A percentile compares a stretch with the other conserved stretches of the same genome.
phyloP scores from a whole-genome alignment of 2,888 invertebrate genomes.

The Eurytoma californica region DNA sequence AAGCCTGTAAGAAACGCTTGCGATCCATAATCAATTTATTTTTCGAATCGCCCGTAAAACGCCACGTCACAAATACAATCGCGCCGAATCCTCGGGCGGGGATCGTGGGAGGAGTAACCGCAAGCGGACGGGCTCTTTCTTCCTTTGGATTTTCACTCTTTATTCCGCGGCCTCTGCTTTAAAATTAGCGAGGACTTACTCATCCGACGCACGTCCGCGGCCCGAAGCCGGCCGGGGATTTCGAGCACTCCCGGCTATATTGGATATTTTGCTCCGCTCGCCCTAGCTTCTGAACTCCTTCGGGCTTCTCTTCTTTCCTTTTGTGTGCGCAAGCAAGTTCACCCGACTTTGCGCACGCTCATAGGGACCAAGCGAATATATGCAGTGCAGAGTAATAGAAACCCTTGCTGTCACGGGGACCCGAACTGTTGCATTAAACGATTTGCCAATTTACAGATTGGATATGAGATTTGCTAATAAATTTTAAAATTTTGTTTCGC shows the following conservation, averaged over 20 bases:
- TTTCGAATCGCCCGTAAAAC: too few relatives aligned
- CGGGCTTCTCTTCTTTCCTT: neutral
- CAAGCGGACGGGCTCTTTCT: slow-evolving; percentile 3
- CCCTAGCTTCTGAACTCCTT: slow-evolving; percentile 1
- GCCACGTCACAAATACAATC: too few relatives aligned
- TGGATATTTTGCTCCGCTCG: slow-evolving; percentile 63
- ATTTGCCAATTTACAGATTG: too few relatives aligned
- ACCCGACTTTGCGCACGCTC: neutral
- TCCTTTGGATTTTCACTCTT: slow-evolving; percentile 40
- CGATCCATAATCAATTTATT: too few relatives aligned
- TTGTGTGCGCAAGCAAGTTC: neutral
- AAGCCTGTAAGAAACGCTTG: too few relatives aligned
- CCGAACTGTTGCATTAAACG: too few relatives aligned
- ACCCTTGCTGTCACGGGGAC: too few relatives aligned
- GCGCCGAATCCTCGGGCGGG: too few relatives aligned
- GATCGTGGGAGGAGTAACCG: neutral
- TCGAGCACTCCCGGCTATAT: slow-evolving; percentile 63
- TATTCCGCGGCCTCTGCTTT: slow-evolving; percentile 46
- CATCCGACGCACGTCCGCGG: slow-evolving; percentile 53
- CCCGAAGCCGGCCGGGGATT: slow-evolving; percentile 54
- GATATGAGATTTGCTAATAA: too few relatives aligned
- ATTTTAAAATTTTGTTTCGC: too few relatives aligned
- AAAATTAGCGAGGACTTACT: slow-evolving; percentile 53
- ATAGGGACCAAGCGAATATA: neutral
- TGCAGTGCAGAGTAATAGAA: neutral